Conservation (phyloP, 2,113 vertebrate genomes). For the Notarius lentiginosus region DNA sequence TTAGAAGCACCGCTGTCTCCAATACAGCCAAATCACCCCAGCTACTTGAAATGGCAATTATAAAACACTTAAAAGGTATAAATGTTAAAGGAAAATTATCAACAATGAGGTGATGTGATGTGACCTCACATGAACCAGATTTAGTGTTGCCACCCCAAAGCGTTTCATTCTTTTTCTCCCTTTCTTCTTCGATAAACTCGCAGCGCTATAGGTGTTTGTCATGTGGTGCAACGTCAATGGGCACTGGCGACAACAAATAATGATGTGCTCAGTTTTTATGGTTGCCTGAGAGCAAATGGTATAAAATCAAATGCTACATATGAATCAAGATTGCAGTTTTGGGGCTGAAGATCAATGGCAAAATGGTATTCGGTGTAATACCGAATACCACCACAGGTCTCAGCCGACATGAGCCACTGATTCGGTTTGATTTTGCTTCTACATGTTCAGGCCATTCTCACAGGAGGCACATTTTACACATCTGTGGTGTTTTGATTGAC, state of each 20-base stretch:
- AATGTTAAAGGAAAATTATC: no score
- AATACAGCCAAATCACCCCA: neutral
- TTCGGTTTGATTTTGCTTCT: neutral
- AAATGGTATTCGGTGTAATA: no score
- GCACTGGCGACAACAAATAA: neutral
- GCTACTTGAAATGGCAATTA: no score
- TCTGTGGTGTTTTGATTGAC: neutral
- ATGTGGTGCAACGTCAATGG: neutral
- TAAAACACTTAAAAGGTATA: no score
- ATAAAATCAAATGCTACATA: neutral
- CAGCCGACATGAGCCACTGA: neutral
- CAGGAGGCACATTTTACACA: neutral
- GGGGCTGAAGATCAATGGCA: neutral
- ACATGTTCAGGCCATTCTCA: neutral
- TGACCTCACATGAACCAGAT: no score
- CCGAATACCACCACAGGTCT: no score
- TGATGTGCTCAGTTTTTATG: neutral
- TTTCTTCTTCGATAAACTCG: no score
- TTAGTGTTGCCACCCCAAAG: no score
- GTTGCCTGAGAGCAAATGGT: neutral
- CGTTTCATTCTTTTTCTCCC: neutral
- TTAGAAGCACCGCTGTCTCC: neutral
- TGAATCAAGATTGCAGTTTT: no score
- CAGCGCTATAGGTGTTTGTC: neutral
- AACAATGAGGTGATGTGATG: no score